A percentile compares a stretch with the other conserved stretches of the same genome.
Evolutionary conservation across 2,797 vertebrate genomes (phyloP).

Genomic region (Lepilemur ruficaudatus): DNA sequence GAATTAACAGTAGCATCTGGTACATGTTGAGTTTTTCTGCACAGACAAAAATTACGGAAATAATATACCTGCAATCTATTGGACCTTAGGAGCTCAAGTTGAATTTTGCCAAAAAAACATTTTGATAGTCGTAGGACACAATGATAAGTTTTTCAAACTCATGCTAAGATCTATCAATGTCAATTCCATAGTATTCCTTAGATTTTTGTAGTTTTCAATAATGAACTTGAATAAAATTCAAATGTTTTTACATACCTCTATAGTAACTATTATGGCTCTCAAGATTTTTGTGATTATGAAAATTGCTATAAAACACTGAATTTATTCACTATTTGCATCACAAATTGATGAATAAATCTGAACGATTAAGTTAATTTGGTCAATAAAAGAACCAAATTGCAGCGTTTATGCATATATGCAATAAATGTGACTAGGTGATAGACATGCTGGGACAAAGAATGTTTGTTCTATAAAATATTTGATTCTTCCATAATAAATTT

Average conservation of each 20-base stretch:
- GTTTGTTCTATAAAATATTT: constrained; percentile 29
- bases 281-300: not conserved
- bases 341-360: not conserved
- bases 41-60: not conserved
- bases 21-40: not conserved
- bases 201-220: not conserved
- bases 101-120: constrained; percentile 1
- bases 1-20: not conserved
- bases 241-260: not conserved
- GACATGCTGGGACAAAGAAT: not conserved
- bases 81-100: not conserved
- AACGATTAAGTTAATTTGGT: not conserved
- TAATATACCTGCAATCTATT: not conserved
- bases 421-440: not conserved
- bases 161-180: not conserved
- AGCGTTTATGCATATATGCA: not conserved
- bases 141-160: not conserved
- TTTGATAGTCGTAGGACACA: not conserved
- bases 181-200: not conserved
- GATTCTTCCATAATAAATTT: constrained; percentile 1
- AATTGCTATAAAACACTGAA: not conserved
- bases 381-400: not conserved
- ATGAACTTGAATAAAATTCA: not conserved
- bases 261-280: not conserved
- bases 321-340: not conserved